A percentile compares a stretch with the other conserved stretches of the same genome.
phyloP scores from a whole-genome alignment of 2,797 vertebrate species.

The Hippoglossus hippoglossus region DNA sequence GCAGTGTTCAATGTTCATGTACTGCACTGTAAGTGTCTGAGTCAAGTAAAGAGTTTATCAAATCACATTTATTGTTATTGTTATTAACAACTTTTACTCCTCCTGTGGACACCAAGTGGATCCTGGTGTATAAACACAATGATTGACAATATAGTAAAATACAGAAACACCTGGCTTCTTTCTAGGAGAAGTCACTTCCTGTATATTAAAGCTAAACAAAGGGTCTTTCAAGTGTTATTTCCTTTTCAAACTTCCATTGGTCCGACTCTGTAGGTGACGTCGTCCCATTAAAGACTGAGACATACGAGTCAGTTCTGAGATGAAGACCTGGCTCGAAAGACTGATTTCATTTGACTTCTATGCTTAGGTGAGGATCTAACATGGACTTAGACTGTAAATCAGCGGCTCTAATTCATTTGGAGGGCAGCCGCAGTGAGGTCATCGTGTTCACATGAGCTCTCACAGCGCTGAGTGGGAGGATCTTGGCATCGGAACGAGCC shows the following conservation, averaged over 20 bases:
- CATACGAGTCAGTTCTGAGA: constrained; percentile 18
- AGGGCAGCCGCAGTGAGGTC: constrained; percentile 69
- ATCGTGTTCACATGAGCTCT: constrained; percentile 73
- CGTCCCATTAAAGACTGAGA: constrained; percentile 16
- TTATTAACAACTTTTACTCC: not conserved
- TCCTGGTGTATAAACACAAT: not conserved
- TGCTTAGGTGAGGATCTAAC: constrained; percentile 31
- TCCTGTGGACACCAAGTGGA: too few relatives aligned
- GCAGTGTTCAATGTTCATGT: too few relatives aligned
- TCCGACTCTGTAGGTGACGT: not conserved
- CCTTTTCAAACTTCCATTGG: not conserved
- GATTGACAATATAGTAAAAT: not conserved
- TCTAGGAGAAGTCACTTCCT: too few relatives aligned
- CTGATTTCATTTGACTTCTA: constrained; percentile 29
- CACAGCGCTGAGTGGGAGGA: constrained; percentile 64
- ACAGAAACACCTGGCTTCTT: not conserved
- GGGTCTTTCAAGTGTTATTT: not conserved
- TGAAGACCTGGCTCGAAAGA: constrained; percentile 17
- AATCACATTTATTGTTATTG: too few relatives aligned
- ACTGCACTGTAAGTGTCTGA: too few relatives aligned
- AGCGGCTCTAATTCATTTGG: constrained; percentile 63
- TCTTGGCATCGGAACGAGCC: constrained; percentile 64
- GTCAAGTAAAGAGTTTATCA: too few relatives aligned
- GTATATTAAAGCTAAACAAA: too few relatives aligned
- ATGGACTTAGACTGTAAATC: constrained; percentile 55